Evolutionary conservation across 2,888 invertebrate species (phyloP).

Genomic region (Malacosoma neustria): DNA sequence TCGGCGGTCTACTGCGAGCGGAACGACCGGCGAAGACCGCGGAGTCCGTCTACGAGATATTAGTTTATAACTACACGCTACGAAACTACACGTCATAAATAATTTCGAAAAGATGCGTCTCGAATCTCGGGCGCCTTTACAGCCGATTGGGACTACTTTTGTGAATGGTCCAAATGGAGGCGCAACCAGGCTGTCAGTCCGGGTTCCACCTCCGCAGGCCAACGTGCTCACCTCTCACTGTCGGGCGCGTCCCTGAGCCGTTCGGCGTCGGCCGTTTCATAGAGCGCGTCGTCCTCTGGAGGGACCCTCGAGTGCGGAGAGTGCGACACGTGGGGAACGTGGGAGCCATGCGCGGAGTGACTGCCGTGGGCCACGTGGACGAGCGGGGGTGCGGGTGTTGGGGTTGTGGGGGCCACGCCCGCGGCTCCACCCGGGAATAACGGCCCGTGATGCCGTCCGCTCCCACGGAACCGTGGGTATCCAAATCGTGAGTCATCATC

Average conservation of each 20-base stretch:
- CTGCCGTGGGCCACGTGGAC: slow-evolving; percentile 8
- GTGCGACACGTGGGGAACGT: slow-evolving; percentile 59
- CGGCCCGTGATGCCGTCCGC: slow-evolving; percentile 46
- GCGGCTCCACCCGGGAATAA: slow-evolving; percentile 43
- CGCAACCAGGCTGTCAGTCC: not conserved
- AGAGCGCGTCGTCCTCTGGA: slow-evolving; percentile 88
- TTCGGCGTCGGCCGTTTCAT: slow-evolving; percentile 88
- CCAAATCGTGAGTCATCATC: slow-evolving; percentile 85
- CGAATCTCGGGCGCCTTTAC: not conserved
- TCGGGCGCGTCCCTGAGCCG: slow-evolving; percentile 85
- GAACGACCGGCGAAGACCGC: slow-evolving; percentile 6
- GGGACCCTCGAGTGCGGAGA: slow-evolving; percentile 50
- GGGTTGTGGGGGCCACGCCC: slow-evolving; percentile 40
- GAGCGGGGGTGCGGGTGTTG: slow-evolving; percentile 55
- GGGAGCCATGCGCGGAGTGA: slow-evolving; percentile 48
- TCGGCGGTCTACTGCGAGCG: slow-evolving; percentile 7
- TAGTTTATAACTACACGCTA: slow-evolving; percentile 6
- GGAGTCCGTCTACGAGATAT: slow-evolving; percentile 8
- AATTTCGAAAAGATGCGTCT: slow-evolving; percentile 4
- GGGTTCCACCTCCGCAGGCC: not conserved
- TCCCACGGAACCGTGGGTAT: slow-evolving; percentile 79
- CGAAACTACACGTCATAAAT: not conserved
- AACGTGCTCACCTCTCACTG: slow-evolving; percentile 86
- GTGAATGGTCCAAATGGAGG: not conserved
- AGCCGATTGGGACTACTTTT: slow-evolving; percentile 8